A percentile compares a stretch with the other conserved stretches of the same genome.
These are phyloP conservation scores for Buphagus erythrorhynchus DNA, from an alignment of 2,797 vertebrate genomes.

Conservation along the genomic window DNA sequence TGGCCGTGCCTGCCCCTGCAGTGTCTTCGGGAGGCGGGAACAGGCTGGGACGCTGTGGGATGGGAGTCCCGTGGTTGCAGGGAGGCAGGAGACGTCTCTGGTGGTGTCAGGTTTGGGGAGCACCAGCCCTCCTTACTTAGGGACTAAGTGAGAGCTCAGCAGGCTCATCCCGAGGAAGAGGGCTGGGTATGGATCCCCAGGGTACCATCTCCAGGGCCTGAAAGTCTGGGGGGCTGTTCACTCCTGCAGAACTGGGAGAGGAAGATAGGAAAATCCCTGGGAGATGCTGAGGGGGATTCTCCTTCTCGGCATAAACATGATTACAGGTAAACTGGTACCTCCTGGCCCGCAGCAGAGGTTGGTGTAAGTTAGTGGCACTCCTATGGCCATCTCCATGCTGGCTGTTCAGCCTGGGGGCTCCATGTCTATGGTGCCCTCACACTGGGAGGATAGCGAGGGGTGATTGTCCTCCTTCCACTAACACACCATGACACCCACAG, in stretches of 20 bases:
- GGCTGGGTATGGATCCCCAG: rapidly evolving
- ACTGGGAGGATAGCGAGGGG: rapidly evolving
- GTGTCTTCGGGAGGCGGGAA: rapidly evolving
- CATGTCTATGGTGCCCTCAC: rapidly evolving
- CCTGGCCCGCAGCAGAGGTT: neutral
- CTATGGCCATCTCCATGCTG: rapidly evolving
- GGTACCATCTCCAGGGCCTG: neutral
- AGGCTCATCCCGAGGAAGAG: rapidly evolving
- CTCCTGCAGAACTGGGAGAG: neutral
- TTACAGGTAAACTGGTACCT: neutral
- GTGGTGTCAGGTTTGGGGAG: neutral
- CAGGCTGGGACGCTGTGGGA: neutral
- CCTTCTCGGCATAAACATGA: rapidly evolving
- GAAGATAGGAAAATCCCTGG: neutral
- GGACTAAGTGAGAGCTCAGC: neutral
- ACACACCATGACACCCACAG: rapidly evolving
- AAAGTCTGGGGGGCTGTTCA: neutral
- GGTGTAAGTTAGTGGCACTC: neutral
- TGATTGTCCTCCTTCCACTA: neutral
- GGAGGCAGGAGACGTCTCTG: neutral
- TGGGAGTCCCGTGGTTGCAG: neutral
- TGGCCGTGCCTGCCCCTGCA: neutral
- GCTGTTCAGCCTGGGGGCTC: neutral
- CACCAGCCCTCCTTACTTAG: neutral
- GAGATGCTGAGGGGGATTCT: neutral